Evolutionary conservation across 2,113 vertebrate species (phyloP).

Genomic region (Bubo scandiacus): DNA sequence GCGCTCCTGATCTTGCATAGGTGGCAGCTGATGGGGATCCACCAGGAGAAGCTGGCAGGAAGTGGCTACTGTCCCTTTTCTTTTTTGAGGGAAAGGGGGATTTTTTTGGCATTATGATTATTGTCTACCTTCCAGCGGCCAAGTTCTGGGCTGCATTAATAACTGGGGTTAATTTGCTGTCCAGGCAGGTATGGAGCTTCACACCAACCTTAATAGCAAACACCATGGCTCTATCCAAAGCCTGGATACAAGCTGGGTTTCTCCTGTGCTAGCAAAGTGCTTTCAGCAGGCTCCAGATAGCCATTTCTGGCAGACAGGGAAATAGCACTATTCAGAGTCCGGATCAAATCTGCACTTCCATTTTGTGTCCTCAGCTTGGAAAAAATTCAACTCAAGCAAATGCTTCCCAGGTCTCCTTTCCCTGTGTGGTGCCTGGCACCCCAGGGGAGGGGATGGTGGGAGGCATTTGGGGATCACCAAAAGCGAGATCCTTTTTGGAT

Average conservation of each 20-base stretch:
- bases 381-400: not conserved
- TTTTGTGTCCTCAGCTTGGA: not conserved
- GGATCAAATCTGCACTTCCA: not conserved
- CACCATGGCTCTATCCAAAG: not conserved
- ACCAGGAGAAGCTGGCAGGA: not conserved
- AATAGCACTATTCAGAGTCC: not conserved
- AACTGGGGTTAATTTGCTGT: not conserved
- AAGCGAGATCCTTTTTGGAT: not conserved
- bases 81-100: not conserved
- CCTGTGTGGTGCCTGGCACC: not conserved
- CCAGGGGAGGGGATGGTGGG: not conserved
- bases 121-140: not conserved
- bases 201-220: not conserved
- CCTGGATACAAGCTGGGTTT: not conserved
- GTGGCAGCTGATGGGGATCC: not conserved
- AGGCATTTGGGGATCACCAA: not conserved
- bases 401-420: not conserved
- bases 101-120: constrained; percentile 4
- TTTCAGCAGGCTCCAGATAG: not conserved
- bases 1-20: not conserved
- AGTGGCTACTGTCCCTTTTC: not conserved
- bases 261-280: not conserved
- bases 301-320: not conserved
- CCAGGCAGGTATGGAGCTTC: not conserved
- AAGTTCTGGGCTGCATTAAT: not conserved